Evolutionary conservation across 2,113 vertebrate genomes (phyloP), one percentile per base, ranked within the genome.

Genomic region (Aspidoscelis tigris): DNA sequence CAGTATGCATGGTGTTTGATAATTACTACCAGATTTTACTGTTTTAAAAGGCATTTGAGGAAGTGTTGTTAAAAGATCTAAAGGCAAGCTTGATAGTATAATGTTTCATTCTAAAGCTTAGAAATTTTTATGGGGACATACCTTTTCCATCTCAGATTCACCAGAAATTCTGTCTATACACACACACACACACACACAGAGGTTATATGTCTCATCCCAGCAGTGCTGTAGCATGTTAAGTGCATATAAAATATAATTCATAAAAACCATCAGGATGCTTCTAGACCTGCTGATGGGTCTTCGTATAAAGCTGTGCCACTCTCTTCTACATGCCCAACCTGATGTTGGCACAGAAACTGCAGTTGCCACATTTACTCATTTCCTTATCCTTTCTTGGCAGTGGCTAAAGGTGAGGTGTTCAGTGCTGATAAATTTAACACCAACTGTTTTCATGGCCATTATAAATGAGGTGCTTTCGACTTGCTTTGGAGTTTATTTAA

Each of bases 11-110:
- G 86, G 90, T 94, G 93, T 92, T 96, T 94, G 94, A 88, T 96
- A 97, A 96, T 96, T 95, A 94, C 92, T 96, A 93, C 95, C 96
- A 96, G 95, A 95, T 92, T 95, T 94, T 91, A 91, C 93, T 93
- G 90, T 94, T 91, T 95, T 92, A 94, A 89, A 91, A 92, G 55
- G 24, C 91, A 94, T 94, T 93, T 94, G 86, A 95, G 90, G 88
- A 95, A 93, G 86, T 89, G 81, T 89, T 94, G 83, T 89, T 92
- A 93, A 87, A 90, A 92, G 82, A 91, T 77, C 73, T 84, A 90
- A 92, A 90, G 82, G 92, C 33, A 86, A 93, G 93, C 87, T 89
- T 74, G 70, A 24, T 91, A 88, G 84, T 87, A 89, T 71, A 92
- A 78, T 90, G 50, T 90, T 95, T 93, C 91, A 85, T 89, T 69